A percentile compares a stretch with the other conserved stretches of the same genome.
phyloP scores from a whole-genome alignment of 2,113 vertebrate genomes.

The Merops nubicus region DNA sequence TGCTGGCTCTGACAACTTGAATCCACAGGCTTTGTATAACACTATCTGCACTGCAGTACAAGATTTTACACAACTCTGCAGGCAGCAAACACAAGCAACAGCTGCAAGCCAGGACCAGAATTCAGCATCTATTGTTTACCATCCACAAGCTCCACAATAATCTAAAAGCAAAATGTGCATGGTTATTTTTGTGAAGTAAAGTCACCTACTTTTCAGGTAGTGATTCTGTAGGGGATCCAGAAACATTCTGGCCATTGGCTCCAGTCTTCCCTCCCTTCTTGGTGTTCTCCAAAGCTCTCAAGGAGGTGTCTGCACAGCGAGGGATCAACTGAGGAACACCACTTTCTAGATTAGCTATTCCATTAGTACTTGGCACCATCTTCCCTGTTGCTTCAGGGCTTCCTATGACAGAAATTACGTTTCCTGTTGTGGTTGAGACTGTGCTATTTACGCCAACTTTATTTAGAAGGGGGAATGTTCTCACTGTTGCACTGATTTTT shows the following conservation, averaged over 20 bases:
- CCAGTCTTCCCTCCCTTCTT: constrained; percentile 82
- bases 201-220: constrained; percentile 86
- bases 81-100: background rate
- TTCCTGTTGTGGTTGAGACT: constrained; percentile 78
- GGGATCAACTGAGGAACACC: constrained; percentile 86
- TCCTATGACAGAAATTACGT: constrained; percentile 81
- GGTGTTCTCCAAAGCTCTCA: constrained; percentile 81
- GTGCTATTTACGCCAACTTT: constrained; percentile 80
- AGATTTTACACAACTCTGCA: background rate
- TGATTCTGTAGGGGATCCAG: constrained; percentile 77
- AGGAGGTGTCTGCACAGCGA: constrained; percentile 81
- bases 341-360: constrained; percentile 76
- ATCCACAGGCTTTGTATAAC: background rate
- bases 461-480: constrained; percentile 86
- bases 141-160: background rate
- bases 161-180: background rate
- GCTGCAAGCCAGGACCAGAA: background rate
- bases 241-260: constrained; percentile 74
- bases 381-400: constrained; percentile 82
- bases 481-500: constrained; percentile 87
- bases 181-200: background rate
- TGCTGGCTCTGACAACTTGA: background rate
- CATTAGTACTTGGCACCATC: constrained; percentile 75
- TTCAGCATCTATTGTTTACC: background rate
- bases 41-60: background rate